phyloP scores from a whole-genome alignment of 2,888 invertebrate species.

The Torymus texanus region DNA sequence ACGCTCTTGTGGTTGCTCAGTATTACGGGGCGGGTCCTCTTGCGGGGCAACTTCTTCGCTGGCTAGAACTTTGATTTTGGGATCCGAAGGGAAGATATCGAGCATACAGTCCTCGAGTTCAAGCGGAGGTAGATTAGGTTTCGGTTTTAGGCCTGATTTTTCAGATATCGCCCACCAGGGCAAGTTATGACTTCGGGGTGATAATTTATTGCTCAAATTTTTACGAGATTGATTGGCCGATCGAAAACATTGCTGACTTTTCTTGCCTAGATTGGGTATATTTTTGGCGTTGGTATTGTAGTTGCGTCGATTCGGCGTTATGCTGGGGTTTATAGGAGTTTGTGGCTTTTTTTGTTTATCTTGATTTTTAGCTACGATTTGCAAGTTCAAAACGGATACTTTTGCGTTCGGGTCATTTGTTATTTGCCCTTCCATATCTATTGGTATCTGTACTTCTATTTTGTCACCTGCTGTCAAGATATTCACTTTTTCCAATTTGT shows the following conservation, averaged over 20 bases:
- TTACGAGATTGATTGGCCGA: no score
- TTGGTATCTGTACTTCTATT: constrained; percentile 60
- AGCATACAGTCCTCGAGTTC: background rate
- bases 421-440: background rate
- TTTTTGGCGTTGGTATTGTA: no score
- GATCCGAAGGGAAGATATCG: background rate
- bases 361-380: background rate
- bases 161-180: constrained; percentile 28
- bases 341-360: background rate
- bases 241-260: no score
- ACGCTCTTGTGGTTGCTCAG: background rate
- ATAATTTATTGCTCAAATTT: background rate
- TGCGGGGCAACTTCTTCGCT: constrained; percentile 15
- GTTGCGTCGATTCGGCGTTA: background rate
- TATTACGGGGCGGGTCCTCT: background rate
- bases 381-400: constrained; percentile 1
- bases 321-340: background rate
- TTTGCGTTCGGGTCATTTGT: background rate
- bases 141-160: background rate
- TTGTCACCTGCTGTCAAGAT: constrained; percentile 61
- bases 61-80: background rate
- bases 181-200: background rate
- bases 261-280: no score
- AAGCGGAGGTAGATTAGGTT: background rate
- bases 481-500: constrained; percentile 48